Conservation (phyloP, 2,888 invertebrate genomes). For the Selenia dentaria region DNA sequence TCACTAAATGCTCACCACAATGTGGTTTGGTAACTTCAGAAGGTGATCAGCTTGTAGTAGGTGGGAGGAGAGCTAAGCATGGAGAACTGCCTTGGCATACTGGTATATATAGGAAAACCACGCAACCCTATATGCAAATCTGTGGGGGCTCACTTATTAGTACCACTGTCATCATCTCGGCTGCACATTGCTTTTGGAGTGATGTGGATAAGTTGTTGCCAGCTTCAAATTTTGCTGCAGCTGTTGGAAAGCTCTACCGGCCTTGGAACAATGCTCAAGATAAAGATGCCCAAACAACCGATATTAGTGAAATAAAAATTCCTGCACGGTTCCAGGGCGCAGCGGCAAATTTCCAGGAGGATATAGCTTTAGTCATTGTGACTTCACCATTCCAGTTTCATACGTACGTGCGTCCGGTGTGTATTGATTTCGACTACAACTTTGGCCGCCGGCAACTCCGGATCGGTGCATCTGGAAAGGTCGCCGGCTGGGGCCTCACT, state of each 20-base stretch:
- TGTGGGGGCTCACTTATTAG: constrained; percentile 82
- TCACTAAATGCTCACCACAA: constrained; percentile 23
- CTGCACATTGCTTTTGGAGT: constrained; percentile 18
- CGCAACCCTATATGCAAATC: constrained; percentile 66
- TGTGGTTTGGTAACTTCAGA: constrained; percentile 35
- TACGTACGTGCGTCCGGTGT: constrained; percentile 62
- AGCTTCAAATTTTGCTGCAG: constrained; percentile 17
- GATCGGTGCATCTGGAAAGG: constrained; percentile 12
- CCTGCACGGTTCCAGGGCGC: constrained; percentile 60
- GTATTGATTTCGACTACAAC: constrained; percentile 47
- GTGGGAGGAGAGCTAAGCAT: constrained; percentile 49
- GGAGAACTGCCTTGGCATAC: constrained; percentile 83
- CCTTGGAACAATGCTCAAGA: constrained; percentile 23
- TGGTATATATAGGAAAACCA: constrained; percentile 69
- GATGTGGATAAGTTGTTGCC: constrained; percentile 6
- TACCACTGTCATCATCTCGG: constrained; percentile 50
- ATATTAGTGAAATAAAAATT: constrained; percentile 17
- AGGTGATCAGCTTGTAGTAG: constrained; percentile 58
- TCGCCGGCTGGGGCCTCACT: constrained; percentile 24
- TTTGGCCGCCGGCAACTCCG: constrained; percentile 14
- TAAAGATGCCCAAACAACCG: constrained; percentile 20
- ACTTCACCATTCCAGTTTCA: constrained; percentile 54
- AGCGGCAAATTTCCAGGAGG: constrained; percentile 71
- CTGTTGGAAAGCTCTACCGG: constrained; percentile 25
- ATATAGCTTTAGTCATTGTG: constrained; percentile 70